Evolutionary conservation across 2,888 invertebrate species (phyloP), one percentile per base, ranked within the genome.

Genomic region (Mythimna lalbum): DNA sequence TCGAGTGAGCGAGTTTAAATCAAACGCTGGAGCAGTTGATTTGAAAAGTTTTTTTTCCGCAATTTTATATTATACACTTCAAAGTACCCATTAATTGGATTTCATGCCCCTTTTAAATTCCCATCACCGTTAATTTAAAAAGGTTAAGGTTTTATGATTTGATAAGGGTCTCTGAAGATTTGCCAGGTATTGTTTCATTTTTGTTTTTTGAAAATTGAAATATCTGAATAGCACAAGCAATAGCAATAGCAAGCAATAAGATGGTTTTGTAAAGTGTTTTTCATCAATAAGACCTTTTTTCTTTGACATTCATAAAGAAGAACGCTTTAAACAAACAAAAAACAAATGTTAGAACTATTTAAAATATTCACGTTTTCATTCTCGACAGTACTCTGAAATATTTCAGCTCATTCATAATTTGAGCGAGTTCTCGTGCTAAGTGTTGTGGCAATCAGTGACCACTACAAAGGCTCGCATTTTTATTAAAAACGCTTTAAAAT

Each of bases 131-230:
- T 61, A 61, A 61, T 61, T 59, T 49, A 21, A 59, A 69, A 74
- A 52, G 12, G 63, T 71, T 31, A 31, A 57, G n/a, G 36, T 33
- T 63, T 76, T 55, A 14, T 47, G 31, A 53, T 53, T 77, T 71
- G 78, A 60, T 12, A 53, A 60, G 49, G 53, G 21, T 68, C 21
- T 43, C 12, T 33, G 7, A 52, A 69, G 43, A 50, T 69, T 53
- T 47, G 43, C 31, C 21, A n/a, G 21, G 47, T 50, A 56, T 43
- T 27, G 27, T 27, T 27, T 27, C 2, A 0, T 23, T 10, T 33
- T 39, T 36, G 59, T 67, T 76, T 72, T 47, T 43, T 39, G 17
- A 19, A 39, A 36, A 53, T 23, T 36, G 6, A 52, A n/a, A 52
- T 33, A 49, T 43, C 23, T 56, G 10, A 56, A 65, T n/a, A n/a